These are phyloP conservation scores for Montipora foliosa DNA, from an alignment of 64 coral and sea anemone species.

Conservation along the genomic window DNA sequence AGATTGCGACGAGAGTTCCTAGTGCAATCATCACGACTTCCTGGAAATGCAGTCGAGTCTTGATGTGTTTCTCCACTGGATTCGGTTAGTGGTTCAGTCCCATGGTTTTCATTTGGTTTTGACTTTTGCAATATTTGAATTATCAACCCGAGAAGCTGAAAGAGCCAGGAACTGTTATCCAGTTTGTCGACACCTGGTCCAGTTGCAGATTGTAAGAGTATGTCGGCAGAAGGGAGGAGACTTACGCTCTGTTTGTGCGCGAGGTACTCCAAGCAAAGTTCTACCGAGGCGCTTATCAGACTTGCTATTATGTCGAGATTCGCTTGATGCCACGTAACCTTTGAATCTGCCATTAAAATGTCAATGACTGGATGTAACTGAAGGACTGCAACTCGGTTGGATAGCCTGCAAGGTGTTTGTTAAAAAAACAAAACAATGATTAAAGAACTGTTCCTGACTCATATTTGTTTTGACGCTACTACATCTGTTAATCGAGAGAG, in stretches of 20 bases:
- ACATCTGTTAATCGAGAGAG: no score
- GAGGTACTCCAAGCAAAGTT: constrained; percentile 52
- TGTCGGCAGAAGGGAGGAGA: constrained; percentile 54
- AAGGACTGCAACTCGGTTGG: constrained; percentile 30
- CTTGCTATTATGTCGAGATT: background rate
- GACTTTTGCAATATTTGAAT: constrained; percentile 44
- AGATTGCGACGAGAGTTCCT: background rate
- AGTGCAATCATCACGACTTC: background rate
- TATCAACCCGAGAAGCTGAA: constrained; percentile 57
- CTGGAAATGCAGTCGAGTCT: background rate
- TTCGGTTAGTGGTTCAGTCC: background rate
- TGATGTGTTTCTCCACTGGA: background rate
- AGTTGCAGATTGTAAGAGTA: constrained; percentile 9
- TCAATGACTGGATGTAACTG: constrained; percentile 59
- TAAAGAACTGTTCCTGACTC: no score
- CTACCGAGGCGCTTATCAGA: constrained; percentile 23
- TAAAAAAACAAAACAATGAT: background rate
- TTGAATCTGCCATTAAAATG: constrained; percentile 32
- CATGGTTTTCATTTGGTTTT: background rate
- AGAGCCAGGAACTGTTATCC: constrained; percentile 62
- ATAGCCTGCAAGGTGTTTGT: constrained; percentile 17
- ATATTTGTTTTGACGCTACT: no score
- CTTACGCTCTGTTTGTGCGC: constrained; percentile 34
- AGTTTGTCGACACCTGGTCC: constrained; percentile 51
- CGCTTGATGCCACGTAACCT: background rate